Conservation (phyloP, 92 coral and sea anemone species). For the Isaurus tuberculatus region DNA sequence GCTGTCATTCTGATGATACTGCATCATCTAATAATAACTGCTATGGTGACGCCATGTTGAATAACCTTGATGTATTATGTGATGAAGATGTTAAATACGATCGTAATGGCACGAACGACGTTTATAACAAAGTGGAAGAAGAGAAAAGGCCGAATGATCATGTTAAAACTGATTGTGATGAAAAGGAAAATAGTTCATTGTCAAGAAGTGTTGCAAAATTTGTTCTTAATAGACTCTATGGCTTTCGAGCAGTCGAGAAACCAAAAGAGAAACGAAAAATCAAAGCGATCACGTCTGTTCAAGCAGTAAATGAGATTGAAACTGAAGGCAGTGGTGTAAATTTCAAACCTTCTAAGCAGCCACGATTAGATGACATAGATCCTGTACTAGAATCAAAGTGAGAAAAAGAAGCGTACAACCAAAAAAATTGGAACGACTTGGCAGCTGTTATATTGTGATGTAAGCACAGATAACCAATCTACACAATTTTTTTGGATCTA, state of each 20-base stretch:
- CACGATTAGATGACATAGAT: neutral
- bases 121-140: neutral
- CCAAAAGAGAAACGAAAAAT: neutral
- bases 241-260: constrained; percentile 11
- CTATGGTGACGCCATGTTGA: neutral
- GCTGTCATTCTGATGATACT: neutral
- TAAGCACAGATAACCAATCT: no score
- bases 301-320: neutral
- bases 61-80: neutral
- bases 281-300: neutral
- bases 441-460: no score
- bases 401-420: neutral
- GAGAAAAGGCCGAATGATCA: neutral
- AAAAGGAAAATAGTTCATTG: neutral
- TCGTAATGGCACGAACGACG: neutral
- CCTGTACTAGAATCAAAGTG: neutral
- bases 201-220: neutral
- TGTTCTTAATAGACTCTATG: constrained; percentile 12
- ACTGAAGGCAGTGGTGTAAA: neutral
- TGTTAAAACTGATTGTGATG: neutral
- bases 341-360: constrained; percentile 5
- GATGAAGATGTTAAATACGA: neutral
- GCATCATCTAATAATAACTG: neutral
- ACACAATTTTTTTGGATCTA: no score
- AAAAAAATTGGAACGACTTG: no score